Conservation (phyloP, 2,797 vertebrate genomes). For the Cephalopachus bancanus region DNA sequence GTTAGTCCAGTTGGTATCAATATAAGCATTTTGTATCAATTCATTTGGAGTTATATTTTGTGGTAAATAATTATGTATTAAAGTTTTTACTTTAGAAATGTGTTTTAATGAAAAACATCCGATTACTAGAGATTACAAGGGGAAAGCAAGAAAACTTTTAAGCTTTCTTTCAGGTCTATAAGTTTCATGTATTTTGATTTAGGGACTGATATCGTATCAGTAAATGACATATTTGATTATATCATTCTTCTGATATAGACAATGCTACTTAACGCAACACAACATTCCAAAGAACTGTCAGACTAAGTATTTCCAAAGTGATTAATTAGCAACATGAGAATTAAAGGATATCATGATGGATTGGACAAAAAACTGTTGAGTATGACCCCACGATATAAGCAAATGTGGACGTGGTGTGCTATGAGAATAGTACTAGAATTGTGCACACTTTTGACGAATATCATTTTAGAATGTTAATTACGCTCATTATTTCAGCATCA, state of each 20-base stretch:
- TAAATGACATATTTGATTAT: slow-evolving; percentile 69
- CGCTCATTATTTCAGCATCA: slow-evolving; percentile 61
- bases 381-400: slow-evolving; percentile 1
- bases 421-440: slow-evolving; percentile 58
- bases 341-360: slow-evolving; percentile 51
- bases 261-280: slow-evolving; percentile 62
- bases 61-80: slow-evolving; percentile 9
- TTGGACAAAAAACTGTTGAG: neutral
- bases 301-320: slow-evolving; percentile 72
- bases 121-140: neutral
- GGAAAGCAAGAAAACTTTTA: neutral
- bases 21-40: slow-evolving; percentile 5
- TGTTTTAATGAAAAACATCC: neutral
- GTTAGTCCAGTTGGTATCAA: neutral
- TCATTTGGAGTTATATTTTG: neutral
- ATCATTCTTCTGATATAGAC: slow-evolving; percentile 35
- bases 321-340: slow-evolving; percentile 68
- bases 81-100: slow-evolving; percentile 33
- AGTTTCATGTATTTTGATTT: slow-evolving; percentile 58
- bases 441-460: slow-evolving; percentile 55
- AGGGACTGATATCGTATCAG: neutral
- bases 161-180: neutral
- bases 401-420: neutral
- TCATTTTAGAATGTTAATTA: slow-evolving; percentile 76
- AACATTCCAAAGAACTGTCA: slow-evolving; percentile 68